Conservation (phyloP, 2,797 vertebrate species). For the Babyrousa celebensis region DNA sequence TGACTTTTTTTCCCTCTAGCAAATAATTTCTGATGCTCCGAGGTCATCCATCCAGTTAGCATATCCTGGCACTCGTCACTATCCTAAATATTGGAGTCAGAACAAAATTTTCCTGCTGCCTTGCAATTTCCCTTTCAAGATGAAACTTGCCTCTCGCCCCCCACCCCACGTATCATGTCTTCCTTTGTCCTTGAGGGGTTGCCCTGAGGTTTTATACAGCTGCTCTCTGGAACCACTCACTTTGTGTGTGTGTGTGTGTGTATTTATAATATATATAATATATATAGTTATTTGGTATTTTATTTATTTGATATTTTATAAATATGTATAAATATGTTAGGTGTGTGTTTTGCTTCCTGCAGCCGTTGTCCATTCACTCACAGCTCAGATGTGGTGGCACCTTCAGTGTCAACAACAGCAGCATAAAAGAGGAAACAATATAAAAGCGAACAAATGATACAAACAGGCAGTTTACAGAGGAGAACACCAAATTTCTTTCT, state of each 20-base stretch:
- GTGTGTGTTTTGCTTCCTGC: not conserved
- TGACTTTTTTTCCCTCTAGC: conserved; percentile 12
- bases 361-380: not conserved
- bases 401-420: not conserved
- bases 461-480: not conserved
- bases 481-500: not conserved
- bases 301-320: too few relatives aligned
- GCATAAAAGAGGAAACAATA: not conserved
- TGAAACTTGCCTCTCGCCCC: not conserved
- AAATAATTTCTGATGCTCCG: conserved; percentile 74
- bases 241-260: not conserved
- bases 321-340: not conserved
- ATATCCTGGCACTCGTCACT: conserved; percentile 44
- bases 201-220: not conserved
- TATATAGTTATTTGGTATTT: too few relatives aligned
- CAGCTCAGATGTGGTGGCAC: too few relatives aligned
- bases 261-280: too few relatives aligned
- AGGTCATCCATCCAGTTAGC: conserved; percentile 68
- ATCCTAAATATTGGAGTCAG: not conserved
- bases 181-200: not conserved
- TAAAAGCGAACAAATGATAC: not conserved
- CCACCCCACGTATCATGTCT: not conserved
- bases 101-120: conserved; percentile 46
- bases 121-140: conserved; percentile 43
- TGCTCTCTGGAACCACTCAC: not conserved